Evolutionary conservation across 2,113 vertebrate genomes (phyloP).

Genomic region (Cardinalis cardinalis): DNA sequence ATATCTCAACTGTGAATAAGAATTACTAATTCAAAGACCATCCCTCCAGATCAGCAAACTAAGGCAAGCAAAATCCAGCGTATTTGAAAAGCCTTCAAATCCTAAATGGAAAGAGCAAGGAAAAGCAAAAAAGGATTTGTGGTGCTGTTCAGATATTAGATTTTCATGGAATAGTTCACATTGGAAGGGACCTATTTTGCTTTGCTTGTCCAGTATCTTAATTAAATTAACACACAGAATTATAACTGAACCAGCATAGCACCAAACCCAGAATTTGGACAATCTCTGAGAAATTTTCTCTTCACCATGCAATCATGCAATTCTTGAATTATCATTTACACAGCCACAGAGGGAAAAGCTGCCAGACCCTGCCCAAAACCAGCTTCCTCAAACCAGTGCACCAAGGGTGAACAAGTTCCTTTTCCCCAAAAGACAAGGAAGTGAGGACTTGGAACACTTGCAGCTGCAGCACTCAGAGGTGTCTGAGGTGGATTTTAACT

Average conservation of each 20-base stretch:
- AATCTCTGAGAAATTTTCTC: background rate
- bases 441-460: fast-evolving
- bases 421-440: background rate
- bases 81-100: background rate
- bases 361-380: background rate
- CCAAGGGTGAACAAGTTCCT: background rate
- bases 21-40: background rate
- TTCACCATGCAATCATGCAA: background rate
- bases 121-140: background rate
- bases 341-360: background rate
- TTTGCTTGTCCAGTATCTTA: background rate
- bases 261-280: background rate
- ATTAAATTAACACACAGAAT: background rate
- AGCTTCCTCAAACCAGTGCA: background rate
- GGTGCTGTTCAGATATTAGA: background rate
- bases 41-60: background rate
- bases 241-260: background rate
- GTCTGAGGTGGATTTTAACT: background rate
- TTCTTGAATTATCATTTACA: background rate
- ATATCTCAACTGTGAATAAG: background rate
- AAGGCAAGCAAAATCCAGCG: background rate
- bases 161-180: background rate
- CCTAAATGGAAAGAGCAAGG: background rate
- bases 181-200: background rate
- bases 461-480: background rate